Base-by-base conservation (phyloP, 2,113 vertebrate species). In the Megaleporinus macrocephalus region DNA sequence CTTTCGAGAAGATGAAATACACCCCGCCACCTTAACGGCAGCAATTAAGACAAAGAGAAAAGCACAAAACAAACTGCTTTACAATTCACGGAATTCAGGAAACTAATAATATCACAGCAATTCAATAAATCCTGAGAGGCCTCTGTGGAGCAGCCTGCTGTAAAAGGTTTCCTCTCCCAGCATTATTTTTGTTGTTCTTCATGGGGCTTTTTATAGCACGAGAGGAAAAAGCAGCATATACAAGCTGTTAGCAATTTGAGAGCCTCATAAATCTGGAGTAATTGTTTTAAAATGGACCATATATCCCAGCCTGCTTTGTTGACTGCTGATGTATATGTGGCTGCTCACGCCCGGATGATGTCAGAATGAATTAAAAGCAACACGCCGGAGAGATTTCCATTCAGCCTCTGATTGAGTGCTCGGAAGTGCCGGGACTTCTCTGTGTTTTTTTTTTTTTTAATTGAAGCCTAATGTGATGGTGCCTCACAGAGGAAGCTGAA, bases 241-340 rank as follows among this genome's bases (percentile, higher is more conserved):
- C 79, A 80, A 83, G 85, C 85, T 85, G 87, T 76, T 79, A 76
- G 83, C 63, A 49, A 81, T 86, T 83, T 77, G 41, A 86, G 72
- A 78, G 71, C 53, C 78, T 81, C 47, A 74, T 86, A 86, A 88
- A 88, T 88, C 81, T 62, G 29, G 29, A 6, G 36, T 83, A 83
- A 85, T 85, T 84, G 79, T 84, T 82, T 88, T 85, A 80, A 82
- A 86, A 85, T 79, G 78, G 81, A 61, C 66, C 68, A 62, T 81
- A 81, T 72, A 85, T 85, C 33, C 71, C 61, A 66, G 62, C 18
- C 70, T 79, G 18, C 73, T 85, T 76, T 83, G 83, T 49, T 78
- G 59, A 84, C 29, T 72, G 76, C 59, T 81, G 41, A 87, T 53
- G 26, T 57, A 29, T 47, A 68, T 70, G 61, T 55, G 59, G 53